phyloP scores from a whole-genome alignment of 2,797 vertebrate species.

The Chromis chromis region DNA sequence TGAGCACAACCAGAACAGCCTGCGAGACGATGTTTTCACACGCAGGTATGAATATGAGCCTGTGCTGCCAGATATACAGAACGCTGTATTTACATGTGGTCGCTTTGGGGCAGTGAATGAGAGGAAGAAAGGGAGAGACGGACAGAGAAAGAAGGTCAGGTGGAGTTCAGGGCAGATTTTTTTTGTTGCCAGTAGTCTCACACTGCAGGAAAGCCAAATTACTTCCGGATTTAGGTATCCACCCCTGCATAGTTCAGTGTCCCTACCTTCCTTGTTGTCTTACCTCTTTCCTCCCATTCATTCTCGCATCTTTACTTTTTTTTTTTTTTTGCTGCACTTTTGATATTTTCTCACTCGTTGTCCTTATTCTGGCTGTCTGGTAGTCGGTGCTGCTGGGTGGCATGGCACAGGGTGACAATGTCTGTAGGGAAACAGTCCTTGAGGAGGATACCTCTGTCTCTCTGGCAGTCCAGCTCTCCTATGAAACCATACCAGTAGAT shows the following conservation, averaged over 20 bases:
- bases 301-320: slow-evolving; percentile 52
- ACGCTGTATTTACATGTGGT: slow-evolving; percentile 53
- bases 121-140: slow-evolving; percentile 54
- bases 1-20: slow-evolving; percentile 84
- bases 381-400: slow-evolving; percentile 54
- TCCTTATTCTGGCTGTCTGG: slow-evolving; percentile 56
- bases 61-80: slow-evolving; percentile 52
- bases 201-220: slow-evolving; percentile 90
- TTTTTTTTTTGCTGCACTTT: slow-evolving; percentile 11
- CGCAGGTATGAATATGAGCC: slow-evolving; percentile 83
- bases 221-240: slow-evolving; percentile 89
- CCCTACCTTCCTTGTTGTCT: slow-evolving; percentile 48
- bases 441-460: slow-evolving; percentile 94
- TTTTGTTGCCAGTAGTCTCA: slow-evolving; percentile 82
- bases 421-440: slow-evolving; percentile 95
- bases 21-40: slow-evolving; percentile 81
- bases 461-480: slow-evolving; percentile 95
- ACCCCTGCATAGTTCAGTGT: slow-evolving; percentile 55
- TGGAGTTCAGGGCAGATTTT: slow-evolving; percentile 93
- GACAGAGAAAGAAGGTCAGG: slow-evolving; percentile 86
- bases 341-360: slow-evolving; percentile 51
- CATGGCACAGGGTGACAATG: slow-evolving; percentile 90
- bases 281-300: slow-evolving; percentile 70
- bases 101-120: slow-evolving; percentile 50
- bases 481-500: slow-evolving; percentile 99